A percentile compares a stretch with the other conserved stretches of the same genome.
phyloP scores from a whole-genome alignment of 2,888 invertebrate species.

The Aproaerema taeniolella region DNA sequence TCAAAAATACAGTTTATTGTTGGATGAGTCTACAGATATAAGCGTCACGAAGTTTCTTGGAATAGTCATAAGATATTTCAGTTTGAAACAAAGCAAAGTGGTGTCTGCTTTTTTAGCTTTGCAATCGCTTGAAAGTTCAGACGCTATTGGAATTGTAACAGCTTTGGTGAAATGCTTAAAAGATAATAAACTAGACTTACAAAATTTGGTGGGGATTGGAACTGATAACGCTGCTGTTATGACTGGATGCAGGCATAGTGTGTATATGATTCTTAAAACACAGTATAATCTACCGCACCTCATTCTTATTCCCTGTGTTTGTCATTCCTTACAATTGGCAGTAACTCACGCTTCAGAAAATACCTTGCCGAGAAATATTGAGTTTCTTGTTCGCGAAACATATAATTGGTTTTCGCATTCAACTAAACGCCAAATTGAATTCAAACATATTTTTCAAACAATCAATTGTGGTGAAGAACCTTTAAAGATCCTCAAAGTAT shows the following conservation, averaged over 20 bases:
- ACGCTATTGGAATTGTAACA: constrained; percentile 7
- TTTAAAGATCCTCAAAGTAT: constrained; percentile 24
- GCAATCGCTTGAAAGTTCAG: neutral
- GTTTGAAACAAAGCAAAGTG: constrained; percentile 4
- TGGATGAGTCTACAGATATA: constrained; percentile 14
- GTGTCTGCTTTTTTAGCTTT: constrained; percentile 7
- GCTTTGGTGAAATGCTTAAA: constrained; percentile 2
- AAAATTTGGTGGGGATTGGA: constrained; percentile 2
- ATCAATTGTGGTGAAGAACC: constrained; percentile 12
- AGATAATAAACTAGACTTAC: neutral
- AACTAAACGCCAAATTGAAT: constrained; percentile 24
- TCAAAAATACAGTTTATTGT: constrained; percentile 11
- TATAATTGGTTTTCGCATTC: constrained; percentile 34
- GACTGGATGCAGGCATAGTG: constrained; percentile 25
- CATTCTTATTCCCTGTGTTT: constrained; percentile 24
- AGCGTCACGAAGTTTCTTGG: constrained; percentile 8
- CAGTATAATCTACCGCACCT: constrained; percentile 23
- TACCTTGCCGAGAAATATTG: constrained; percentile 27
- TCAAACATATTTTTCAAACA: constrained; percentile 16
- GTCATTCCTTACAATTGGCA: constrained; percentile 31
- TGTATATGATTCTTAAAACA: constrained; percentile 25
- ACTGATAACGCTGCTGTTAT: constrained; percentile 2
- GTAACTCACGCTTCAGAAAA: constrained; percentile 29
- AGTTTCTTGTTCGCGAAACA: constrained; percentile 25
- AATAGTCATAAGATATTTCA: constrained; percentile 11